A percentile compares a stretch with the other conserved stretches of the same genome.
Conservation (phyloP, 2,797 vertebrate genomes). For the Sebastes diploproa region DNA sequence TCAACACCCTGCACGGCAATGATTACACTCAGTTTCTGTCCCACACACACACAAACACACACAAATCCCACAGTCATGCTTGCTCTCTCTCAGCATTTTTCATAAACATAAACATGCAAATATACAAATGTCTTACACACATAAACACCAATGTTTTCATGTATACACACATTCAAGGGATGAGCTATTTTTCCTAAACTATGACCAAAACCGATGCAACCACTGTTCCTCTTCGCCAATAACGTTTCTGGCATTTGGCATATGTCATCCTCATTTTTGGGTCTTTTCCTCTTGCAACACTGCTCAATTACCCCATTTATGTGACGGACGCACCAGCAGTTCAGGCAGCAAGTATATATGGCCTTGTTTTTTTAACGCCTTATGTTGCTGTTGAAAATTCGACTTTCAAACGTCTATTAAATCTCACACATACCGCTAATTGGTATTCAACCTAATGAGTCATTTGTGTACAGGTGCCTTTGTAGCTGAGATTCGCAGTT, state of each 20-base stretch:
- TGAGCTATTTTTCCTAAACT: neutral
- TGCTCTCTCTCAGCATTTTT: neutral
- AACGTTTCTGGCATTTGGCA: neutral
- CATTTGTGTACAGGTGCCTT: neutral
- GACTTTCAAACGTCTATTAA: neutral
- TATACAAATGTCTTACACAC: neutral
- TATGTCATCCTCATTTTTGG: neutral
- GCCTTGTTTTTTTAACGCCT: neutral
- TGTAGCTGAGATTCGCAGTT: neutral
- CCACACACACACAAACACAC: constrained; percentile 25
- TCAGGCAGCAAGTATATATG: neutral
- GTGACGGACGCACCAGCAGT: neutral
- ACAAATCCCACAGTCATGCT: neutral
- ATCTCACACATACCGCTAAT: neutral
- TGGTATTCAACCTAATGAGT: constrained; percentile 10
- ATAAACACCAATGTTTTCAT: constrained; percentile 3
- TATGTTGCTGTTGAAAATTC: neutral
- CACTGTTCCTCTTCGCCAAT: neutral
- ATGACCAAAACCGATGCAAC: neutral
- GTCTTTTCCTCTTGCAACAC: neutral
- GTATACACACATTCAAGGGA: neutral
- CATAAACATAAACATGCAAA: constrained; percentile 2
- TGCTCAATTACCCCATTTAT: constrained; percentile 3
- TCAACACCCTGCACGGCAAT: constrained; percentile 67
- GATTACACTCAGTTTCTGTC: constrained; percentile 48